Evolutionary conservation across 2,888 invertebrate species (phyloP).

Genomic region (Timandra comae): DNA sequence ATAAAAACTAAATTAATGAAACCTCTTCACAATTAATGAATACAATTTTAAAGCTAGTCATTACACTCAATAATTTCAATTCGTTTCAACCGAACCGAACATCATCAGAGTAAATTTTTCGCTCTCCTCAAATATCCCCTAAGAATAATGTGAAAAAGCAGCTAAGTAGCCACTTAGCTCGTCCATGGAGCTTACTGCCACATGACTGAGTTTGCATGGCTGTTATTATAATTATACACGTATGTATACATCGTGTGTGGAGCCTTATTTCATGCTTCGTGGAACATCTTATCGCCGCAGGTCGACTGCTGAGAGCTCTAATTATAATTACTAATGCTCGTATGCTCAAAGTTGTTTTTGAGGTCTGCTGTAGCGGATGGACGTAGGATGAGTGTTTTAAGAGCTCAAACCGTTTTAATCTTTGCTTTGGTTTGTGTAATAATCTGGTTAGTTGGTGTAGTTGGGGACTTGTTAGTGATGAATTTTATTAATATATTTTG

Average conservation of each 20-base stretch:
- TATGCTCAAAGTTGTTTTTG: constrained; percentile 57
- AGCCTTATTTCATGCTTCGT: constrained; percentile 71
- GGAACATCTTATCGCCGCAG: constrained; percentile 72
- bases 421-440: too few relatives aligned
- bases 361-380: constrained; percentile 24
- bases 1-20: too few relatives aligned
- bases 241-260: constrained; percentile 37
- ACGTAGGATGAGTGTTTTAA: constrained; percentile 15
- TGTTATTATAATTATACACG: constrained; percentile 34
- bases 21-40: too few relatives aligned
- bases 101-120: too few relatives aligned
- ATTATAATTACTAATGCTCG: constrained; percentile 72
- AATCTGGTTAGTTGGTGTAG: too few relatives aligned
- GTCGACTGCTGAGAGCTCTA: constrained; percentile 48
- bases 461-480: too few relatives aligned
- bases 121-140: constrained; percentile 4
- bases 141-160: constrained; percentile 18
- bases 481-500: too few relatives aligned
- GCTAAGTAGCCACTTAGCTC: constrained; percentile 42
- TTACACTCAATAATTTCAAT: not conserved
- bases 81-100: not conserved
- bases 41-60: too few relatives aligned
- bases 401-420: not conserved
- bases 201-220: constrained; percentile 60
- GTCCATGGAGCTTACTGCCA: constrained; percentile 41